phyloP scores from a whole-genome alignment of 2,113 vertebrate species.

The Platichthys flesus region DNA sequence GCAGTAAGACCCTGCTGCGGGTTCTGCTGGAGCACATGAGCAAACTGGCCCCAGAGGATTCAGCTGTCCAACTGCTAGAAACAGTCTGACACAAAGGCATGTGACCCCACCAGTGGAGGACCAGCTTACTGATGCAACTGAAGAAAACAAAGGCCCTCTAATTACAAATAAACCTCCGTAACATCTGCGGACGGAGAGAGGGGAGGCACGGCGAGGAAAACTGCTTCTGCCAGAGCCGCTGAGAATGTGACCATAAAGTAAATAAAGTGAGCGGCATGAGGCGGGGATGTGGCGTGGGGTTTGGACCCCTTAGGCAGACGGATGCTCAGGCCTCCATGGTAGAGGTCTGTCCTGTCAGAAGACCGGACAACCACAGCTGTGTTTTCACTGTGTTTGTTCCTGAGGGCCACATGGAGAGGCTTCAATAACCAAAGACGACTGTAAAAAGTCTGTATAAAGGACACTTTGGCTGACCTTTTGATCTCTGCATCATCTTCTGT shows the following conservation, averaged over 20 bases:
- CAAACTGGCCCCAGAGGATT: constrained; percentile 18
- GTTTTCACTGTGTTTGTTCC: constrained; percentile 76
- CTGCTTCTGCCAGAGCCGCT: constrained; percentile 58
- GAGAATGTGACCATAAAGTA: constrained; percentile 61
- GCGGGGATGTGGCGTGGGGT: constrained; percentile 44
- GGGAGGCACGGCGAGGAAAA: constrained; percentile 40
- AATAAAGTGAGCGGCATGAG: constrained; percentile 69
- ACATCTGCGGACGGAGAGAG: constrained; percentile 61
- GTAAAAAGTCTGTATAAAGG: constrained; percentile 6
- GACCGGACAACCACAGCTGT: constrained; percentile 77
- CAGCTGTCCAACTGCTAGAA: constrained; percentile 55
- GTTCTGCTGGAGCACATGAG: constrained; percentile 13
- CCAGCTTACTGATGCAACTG: constrained; percentile 70
- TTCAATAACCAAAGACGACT: constrained; percentile 35
- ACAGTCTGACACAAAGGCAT: constrained; percentile 61
- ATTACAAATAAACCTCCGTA: constrained; percentile 71
- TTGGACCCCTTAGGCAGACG: constrained; percentile 56
- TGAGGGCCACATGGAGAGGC: constrained; percentile 62
- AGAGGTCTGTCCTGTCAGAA: constrained; percentile 47
- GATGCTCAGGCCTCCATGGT: constrained; percentile 55
- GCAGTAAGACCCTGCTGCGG: constrained; percentile 18
- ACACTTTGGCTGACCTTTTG: not conserved
- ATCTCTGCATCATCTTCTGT: not conserved
- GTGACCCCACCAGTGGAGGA: constrained; percentile 39
- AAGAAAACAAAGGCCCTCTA: constrained; percentile 67